Evolutionary conservation across 2,888 invertebrate species (phyloP), one percentile per base, ranked within the genome.

Genomic region (Tipula unca): DNA sequence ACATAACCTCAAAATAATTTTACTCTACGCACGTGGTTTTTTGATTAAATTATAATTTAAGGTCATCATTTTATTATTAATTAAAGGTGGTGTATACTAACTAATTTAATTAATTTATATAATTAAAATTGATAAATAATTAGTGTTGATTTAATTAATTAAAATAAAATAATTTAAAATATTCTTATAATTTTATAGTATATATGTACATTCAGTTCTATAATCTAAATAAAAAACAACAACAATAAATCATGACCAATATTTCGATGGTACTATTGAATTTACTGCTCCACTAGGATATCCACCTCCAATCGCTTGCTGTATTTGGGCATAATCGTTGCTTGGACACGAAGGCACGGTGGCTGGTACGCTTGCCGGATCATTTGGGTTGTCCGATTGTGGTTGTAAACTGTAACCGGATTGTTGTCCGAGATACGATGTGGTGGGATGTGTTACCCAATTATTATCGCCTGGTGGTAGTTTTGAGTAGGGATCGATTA

Each of bases 321-420:
- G 86, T 42, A 86, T 85, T 85, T 86, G 86, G 83, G 69, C 82
- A 54, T 86, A 86, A 25, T 86, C 86, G 4, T 20, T 36, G 54
- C 54, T 86, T 6, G 85, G 82, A 48, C 85, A 85, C 20, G 35
- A 29, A 1, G 86, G 20, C 14, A 14, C 69, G 0, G 69, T 69
- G 2, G 69, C 6, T 25, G 69, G 69, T 17, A 29, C 29, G 4
- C 25, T 39, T 20, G 29, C 14, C 25, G 85, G 6, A 13, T 42
- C 54, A 69, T 84, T 39, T 20, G 29, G 29, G n/a, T 85, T 85
- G 4, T 54, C 85, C n/a, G 25, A 25, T 14, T 85, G 85, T n/a
- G 36, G 85, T 29, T 29, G 17, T 17, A 85, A 29, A 85, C 39
- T 85, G 25, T 69, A 69, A 25, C 69, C 69, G 20, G 85, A 17